These are phyloP conservation scores for Sceliomorpha sp. DNA, from an alignment of 2,888 invertebrate genomes.

Conservation along the genomic window DNA sequence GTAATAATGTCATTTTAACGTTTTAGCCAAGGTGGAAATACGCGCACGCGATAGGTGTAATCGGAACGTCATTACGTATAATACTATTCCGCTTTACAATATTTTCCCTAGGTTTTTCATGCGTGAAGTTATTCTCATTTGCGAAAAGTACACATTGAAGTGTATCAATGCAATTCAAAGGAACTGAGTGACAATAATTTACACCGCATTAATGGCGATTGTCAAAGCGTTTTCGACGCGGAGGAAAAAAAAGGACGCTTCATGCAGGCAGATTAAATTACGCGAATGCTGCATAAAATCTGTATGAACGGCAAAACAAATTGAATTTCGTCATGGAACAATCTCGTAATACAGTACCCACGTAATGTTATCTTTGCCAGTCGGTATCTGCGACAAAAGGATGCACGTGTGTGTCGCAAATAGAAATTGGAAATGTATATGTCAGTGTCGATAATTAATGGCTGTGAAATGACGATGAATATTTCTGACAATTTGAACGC, in stretches of 20 bases:
- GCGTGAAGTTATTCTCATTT: too few relatives aligned
- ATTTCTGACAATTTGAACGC: conserved; percentile 18
- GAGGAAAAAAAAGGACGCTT: conserved; percentile 22
- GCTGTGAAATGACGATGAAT: conserved; percentile 28
- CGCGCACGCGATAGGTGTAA: too few relatives aligned
- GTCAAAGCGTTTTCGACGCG: conserved; percentile 14
- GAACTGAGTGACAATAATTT: conserved; percentile 21
- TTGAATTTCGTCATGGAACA: conserved; percentile 38
- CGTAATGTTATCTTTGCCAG: conserved; percentile 27
- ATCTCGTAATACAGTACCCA: conserved; percentile 23
- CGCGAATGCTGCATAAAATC: conserved; percentile 30
- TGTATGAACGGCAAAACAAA: conserved; percentile 11
- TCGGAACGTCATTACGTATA: too few relatives aligned
- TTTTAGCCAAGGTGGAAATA: too few relatives aligned
- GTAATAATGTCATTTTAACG: too few relatives aligned
- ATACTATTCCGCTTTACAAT: too few relatives aligned
- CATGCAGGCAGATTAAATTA: conserved; percentile 34
- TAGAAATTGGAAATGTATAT: conserved; percentile 18
- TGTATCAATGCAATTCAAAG: conserved; percentile 22
- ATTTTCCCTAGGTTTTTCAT: too few relatives aligned
- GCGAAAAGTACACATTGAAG: conserved; percentile 7
- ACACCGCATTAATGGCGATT: conserved; percentile 16
- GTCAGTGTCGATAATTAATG: conserved; percentile 23
- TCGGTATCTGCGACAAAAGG: conserved; percentile 23
- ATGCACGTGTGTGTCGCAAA: conserved; percentile 17